phyloP scores from a whole-genome alignment of 2,113 vertebrate genomes.

The Capreolus pygargus region DNA sequence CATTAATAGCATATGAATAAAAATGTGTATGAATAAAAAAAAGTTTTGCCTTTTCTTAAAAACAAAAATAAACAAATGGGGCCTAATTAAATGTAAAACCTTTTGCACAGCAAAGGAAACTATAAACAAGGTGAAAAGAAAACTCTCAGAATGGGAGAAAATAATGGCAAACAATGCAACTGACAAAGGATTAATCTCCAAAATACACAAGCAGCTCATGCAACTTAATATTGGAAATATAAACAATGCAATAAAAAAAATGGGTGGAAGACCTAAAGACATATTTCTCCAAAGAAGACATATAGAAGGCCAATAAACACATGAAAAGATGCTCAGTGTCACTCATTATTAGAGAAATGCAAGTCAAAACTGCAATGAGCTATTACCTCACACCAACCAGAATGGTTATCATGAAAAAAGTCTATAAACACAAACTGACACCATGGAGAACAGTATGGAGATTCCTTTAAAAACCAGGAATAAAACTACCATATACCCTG shows the following conservation, averaged over 20 bases:
- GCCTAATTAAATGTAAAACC: not conserved
- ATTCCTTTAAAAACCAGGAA: not conserved
- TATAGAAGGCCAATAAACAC: not conserved
- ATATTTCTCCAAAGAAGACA: not conserved
- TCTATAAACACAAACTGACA: not conserved
- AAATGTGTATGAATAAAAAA: conserved; percentile 73
- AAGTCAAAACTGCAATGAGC: not conserved
- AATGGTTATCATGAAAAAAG: not conserved
- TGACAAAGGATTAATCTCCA: not conserved
- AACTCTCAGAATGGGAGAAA: not conserved
- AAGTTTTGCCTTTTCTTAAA: not conserved
- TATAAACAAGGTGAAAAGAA: not conserved
- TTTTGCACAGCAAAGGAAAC: not conserved
- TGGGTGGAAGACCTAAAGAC: not conserved
- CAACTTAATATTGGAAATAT: not conserved
- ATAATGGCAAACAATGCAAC: not conserved
- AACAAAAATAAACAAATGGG: not conserved
- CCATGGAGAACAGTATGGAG: not conserved
- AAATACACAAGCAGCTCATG: not conserved
- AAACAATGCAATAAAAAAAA: not conserved
- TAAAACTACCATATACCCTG: not conserved
- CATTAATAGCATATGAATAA: conserved; percentile 75
- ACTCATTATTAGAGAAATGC: not conserved
- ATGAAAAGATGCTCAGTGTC: not conserved
- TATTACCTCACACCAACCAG: not conserved